Evolutionary conservation across 2,888 invertebrate genomes (phyloP).

Genomic region (Malacosoma neustria): DNA sequence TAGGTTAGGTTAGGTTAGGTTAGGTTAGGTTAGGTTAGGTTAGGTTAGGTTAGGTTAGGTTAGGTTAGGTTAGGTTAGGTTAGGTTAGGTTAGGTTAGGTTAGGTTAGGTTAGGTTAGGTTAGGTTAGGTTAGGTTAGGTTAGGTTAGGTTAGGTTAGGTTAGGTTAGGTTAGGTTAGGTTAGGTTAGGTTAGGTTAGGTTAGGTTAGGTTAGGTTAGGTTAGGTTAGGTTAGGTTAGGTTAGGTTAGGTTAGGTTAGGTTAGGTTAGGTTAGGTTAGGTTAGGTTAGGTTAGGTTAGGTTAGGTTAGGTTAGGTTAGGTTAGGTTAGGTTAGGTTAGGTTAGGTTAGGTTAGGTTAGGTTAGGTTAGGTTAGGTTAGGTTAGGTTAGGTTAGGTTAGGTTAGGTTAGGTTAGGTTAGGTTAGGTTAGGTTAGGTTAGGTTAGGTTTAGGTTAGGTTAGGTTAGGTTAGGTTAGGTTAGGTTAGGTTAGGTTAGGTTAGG

Average conservation of each 20-base stretch:
- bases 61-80: conserved; percentile 10
- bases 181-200: conserved; percentile 11
- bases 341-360: conserved; percentile 11
- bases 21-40: conserved; percentile 9
- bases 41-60: conserved; percentile 8
- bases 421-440: conserved; percentile 14
- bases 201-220: too few relatives aligned
- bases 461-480: conserved; percentile 18
- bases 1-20: conserved; percentile 8
- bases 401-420: conserved; percentile 14
- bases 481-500: conserved; percentile 16
- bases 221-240: too few relatives aligned
- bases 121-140: conserved; percentile 9
- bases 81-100: conserved; percentile 9
- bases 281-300: too few relatives aligned
- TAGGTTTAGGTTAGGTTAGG: too few relatives aligned
- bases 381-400: conserved; percentile 15
- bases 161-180: conserved; percentile 13
- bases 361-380: conserved; percentile 13
- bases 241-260: too few relatives aligned
- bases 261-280: too few relatives aligned
- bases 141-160: conserved; percentile 12
- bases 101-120: conserved; percentile 4
- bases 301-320: too few relatives aligned
- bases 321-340: conserved; percentile 10